Evolutionary conservation across 53 echinoderm and acorn worm genomes (phyloP).

Genomic region (Stichopus horrens): DNA sequence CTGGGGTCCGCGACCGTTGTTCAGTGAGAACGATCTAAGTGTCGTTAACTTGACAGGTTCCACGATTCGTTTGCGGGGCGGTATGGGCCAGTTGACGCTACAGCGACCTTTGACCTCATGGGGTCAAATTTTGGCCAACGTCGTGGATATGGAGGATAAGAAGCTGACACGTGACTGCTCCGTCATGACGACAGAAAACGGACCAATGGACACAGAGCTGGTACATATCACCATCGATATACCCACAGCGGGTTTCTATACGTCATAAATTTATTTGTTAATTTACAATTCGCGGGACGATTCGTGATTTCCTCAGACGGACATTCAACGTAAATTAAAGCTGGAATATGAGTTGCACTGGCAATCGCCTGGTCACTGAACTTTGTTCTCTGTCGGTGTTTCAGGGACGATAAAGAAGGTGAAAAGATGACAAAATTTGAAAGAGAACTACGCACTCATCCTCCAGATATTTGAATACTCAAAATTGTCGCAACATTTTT

Average conservation of each 20-base stretch:
- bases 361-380: no score
- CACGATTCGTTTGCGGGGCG: not conserved
- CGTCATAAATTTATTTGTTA: constrained; percentile 4
- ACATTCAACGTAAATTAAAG: no score
- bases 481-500: no score
- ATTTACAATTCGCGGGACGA: constrained; percentile 19
- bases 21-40: not conserved
- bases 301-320: not conserved
- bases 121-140: not conserved
- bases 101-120: not conserved
- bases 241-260: constrained; percentile 19
- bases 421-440: no score
- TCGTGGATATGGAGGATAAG: not conserved
- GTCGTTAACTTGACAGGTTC: not conserved
- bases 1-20: constrained; percentile 3
- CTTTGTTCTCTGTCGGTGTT: no score
- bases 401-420: no score
- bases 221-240: not conserved
- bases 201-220: not conserved
- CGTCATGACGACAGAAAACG: not conserved
- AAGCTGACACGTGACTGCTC: not conserved
- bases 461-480: no score
- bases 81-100: not conserved
- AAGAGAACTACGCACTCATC: no score
- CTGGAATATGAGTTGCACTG: no score